These are phyloP conservation scores for Leuctra nigra DNA, from an alignment of 2,888 invertebrate genomes.

Conservation along the genomic window DNA sequence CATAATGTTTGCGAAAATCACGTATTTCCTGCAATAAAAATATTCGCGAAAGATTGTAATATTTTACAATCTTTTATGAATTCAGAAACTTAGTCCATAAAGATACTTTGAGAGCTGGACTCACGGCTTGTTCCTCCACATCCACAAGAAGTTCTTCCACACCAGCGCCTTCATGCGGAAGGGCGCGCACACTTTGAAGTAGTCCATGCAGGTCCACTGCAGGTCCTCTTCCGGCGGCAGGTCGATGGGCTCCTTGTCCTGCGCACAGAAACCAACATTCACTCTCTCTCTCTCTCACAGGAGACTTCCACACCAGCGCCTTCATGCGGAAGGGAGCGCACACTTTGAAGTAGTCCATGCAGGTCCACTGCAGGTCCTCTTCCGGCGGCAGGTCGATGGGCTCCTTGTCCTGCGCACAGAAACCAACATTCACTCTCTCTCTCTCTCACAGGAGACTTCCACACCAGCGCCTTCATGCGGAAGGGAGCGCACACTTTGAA, in stretches of 20 bases:
- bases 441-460: constrained; percentile 86
- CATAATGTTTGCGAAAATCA: too few species aligned
- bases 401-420: constrained; percentile 27
- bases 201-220: constrained; percentile 47
- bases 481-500: constrained; percentile 58
- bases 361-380: constrained; percentile 49
- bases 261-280: constrained; percentile 55
- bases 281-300: constrained; percentile 79
- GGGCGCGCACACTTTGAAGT: constrained; percentile 57
- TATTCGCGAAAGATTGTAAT: too few species aligned
- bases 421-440: constrained; percentile 73
- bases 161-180: constrained; percentile 74
- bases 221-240: constrained; percentile 64
- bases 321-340: constrained; percentile 67
- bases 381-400: constrained; percentile 58
- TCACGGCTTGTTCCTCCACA: constrained; percentile 77
- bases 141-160: constrained; percentile 84
- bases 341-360: constrained; percentile 54
- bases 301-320: constrained; percentile 83
- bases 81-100: too few species aligned
- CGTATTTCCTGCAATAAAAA: too few species aligned
- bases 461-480: constrained; percentile 75
- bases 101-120: too few species aligned
- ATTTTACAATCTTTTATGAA: too few species aligned
- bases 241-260: constrained; percentile 38